Conservation (phyloP, 2,888 invertebrate genomes). For the Melinopterus prodromus region DNA sequence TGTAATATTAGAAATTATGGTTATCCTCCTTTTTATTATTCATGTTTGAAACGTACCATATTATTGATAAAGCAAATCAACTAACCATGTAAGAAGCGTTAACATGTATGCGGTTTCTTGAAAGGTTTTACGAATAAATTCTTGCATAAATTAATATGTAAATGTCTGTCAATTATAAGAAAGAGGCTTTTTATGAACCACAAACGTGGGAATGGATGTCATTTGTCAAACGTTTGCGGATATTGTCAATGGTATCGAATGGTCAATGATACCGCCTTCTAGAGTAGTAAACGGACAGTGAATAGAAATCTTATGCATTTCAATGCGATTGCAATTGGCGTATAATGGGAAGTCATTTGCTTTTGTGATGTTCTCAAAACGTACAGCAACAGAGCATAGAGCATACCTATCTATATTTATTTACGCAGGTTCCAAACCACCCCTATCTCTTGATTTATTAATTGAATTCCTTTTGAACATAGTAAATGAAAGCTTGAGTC, state of each 20-base stretch:
- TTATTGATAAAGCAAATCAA: too few relatives aligned
- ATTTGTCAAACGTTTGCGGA: background rate
- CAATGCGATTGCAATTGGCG: background rate
- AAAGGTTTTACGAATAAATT: background rate
- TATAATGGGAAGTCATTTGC: background rate
- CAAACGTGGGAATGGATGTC: background rate
- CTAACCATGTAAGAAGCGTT: too few relatives aligned
- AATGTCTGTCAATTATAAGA: too few relatives aligned
- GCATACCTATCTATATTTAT: too few relatives aligned
- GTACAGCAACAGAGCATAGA: background rate
- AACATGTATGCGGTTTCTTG: background rate
- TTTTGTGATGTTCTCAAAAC: background rate
- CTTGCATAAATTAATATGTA: background rate
- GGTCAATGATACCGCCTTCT: background rate
- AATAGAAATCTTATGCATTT: background rate
- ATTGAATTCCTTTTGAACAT: too few relatives aligned
- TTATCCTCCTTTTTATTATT: too few relatives aligned
- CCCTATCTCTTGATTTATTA: too few relatives aligned
- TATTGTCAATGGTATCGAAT: background rate
- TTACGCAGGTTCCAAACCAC: too few relatives aligned
- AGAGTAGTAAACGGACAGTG: background rate
- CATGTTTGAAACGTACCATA: too few relatives aligned
- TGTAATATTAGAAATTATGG: too few relatives aligned
- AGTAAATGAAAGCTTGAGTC: too few relatives aligned
- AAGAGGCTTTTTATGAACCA: too few relatives aligned